Conservation (phyloP, 2,888 invertebrate species). For the Sepioteuthis lessoniana region DNA sequence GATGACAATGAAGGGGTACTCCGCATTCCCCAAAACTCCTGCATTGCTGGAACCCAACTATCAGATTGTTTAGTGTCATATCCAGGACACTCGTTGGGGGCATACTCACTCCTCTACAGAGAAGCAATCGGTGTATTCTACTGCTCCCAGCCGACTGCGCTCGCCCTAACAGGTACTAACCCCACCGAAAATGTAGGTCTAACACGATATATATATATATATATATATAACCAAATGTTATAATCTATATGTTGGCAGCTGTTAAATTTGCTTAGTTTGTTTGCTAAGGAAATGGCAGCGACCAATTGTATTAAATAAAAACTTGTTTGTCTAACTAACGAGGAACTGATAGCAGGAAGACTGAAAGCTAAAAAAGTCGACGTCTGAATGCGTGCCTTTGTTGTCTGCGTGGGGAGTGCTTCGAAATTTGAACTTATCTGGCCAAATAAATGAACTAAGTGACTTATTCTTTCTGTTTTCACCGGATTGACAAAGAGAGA, state of each 20-base stretch:
- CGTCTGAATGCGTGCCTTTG: background rate
- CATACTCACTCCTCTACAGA: too few relatives aligned
- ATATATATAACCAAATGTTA: background rate
- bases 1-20: too few relatives aligned
- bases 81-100: too few relatives aligned
- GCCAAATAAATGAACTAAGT: conserved; percentile 8
- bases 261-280: conserved; percentile 17
- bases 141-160: too few relatives aligned
- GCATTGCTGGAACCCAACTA: too few relatives aligned
- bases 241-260: background rate
- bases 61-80: too few relatives aligned
- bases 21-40: too few relatives aligned
- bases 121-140: too few relatives aligned
- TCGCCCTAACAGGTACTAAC: too few relatives aligned
- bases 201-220: conserved; percentile 8
- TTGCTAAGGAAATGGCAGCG: background rate
- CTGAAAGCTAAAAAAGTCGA: background rate
- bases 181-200: too few relatives aligned
- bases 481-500: too few relatives aligned
- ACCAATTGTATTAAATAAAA: background rate
- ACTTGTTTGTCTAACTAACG: background rate
- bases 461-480: background rate
- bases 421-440: conserved; percentile 20
- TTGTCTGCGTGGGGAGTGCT: background rate
- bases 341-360: background rate